These are phyloP conservation scores for Corapipo altera DNA, from an alignment of 2,113 vertebrate genomes.

Conservation along the genomic window DNA sequence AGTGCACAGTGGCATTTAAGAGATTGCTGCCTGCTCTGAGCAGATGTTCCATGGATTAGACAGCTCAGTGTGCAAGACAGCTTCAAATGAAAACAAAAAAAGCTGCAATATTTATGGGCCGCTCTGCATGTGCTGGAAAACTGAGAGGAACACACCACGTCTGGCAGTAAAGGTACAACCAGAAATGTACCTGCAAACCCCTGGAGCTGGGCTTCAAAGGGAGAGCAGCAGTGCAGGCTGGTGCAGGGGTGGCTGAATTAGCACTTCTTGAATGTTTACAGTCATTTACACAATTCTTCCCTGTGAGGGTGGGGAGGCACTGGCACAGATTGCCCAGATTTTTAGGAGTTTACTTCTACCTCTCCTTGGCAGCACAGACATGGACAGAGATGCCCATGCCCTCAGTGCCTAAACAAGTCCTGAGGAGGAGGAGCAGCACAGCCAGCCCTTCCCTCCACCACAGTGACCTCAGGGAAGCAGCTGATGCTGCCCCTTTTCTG, in stretches of 20 bases:
- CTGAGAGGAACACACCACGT: not conserved
- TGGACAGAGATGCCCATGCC: accelerated
- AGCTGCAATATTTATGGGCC: conserved; percentile 23
- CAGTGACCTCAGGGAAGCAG: not conserved
- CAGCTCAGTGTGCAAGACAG: conserved; percentile 32
- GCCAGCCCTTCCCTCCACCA: accelerated
- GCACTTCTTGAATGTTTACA: not conserved
- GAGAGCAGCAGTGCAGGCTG: not conserved
- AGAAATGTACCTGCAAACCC: not conserved
- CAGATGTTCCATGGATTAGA: conserved; percentile 59
- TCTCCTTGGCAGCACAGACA: not conserved
- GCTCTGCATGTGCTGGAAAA: not conserved
- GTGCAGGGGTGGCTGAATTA: not conserved
- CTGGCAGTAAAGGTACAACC: not conserved
- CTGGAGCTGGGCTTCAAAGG: not conserved
- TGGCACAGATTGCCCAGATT: not conserved
- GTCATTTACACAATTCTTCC: not conserved
- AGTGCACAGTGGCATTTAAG: conserved; percentile 49
- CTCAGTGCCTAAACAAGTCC: not conserved
- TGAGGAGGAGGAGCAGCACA: not conserved
- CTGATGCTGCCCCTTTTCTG: not conserved
- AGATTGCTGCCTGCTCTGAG: conserved; percentile 47
- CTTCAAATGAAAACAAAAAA: conserved; percentile 33
- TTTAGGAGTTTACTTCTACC: not conserved
- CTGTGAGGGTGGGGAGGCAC: not conserved